Evolutionary conservation across 2,888 invertebrate genomes (phyloP).

Genomic region (Pasiphila rectangulata): DNA sequence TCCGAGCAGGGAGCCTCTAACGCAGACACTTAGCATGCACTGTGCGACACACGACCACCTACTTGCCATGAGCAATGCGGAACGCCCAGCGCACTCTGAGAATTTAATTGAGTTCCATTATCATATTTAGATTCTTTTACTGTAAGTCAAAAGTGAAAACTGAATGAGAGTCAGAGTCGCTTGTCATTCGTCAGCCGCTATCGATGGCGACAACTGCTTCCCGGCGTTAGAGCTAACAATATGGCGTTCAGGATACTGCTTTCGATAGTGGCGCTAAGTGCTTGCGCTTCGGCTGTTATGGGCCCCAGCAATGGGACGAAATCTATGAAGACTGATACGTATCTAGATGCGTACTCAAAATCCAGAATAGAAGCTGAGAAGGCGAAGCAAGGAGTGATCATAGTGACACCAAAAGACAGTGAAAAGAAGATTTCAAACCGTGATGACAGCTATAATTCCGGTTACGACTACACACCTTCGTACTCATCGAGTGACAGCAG

Average conservation of each 20-base stretch:
- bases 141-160: constrained; percentile 81
- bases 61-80: constrained; percentile 79
- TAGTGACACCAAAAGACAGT: constrained; percentile 72
- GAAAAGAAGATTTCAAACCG: constrained; percentile 73
- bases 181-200: constrained; percentile 74
- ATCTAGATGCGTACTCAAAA: constrained; percentile 83
- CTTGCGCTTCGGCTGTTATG: constrained; percentile 61
- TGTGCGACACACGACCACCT: constrained; percentile 55
- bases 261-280: constrained; percentile 50
- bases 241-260: constrained; percentile 56
- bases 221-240: constrained; percentile 51
- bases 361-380: constrained; percentile 75
- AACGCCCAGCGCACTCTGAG: constrained; percentile 70
- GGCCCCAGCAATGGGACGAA: constrained; percentile 65
- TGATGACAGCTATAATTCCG: constrained; percentile 66
- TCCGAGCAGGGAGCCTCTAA: constrained; percentile 26
- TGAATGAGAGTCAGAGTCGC: constrained; percentile 61
- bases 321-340: constrained; percentile 78
- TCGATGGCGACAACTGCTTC: constrained; percentile 74
- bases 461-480: constrained; percentile 70
- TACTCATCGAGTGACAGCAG: constrained; percentile 55
- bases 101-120: constrained; percentile 81
- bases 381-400: constrained; percentile 68
- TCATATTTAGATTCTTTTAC: constrained; percentile 81
- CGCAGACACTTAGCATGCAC: constrained; percentile 64